Base-by-base conservation (phyloP, 2,888 invertebrate species). In the Tetragonula carbonaria region DNA sequence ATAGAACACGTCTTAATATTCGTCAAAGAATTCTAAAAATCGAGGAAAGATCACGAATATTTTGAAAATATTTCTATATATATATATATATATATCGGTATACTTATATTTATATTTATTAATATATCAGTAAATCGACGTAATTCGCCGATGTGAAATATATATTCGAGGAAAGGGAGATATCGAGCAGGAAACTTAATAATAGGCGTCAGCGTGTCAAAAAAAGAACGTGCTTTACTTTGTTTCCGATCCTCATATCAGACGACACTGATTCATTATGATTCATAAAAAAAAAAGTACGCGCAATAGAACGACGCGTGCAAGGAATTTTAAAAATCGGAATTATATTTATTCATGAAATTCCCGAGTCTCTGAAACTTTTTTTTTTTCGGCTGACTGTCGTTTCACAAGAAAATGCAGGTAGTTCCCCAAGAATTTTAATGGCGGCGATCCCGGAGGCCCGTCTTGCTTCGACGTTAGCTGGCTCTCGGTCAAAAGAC, bases 381-480 rank as follows among this genome's bases (percentile, higher is more conserved):
- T 80, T 71, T 78, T 45, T 74, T 80, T 71, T 72, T n/a, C 51
- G 21, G 2, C 23, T 21, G 28, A 14, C 55, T 21, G 6, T 4
- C 33, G 28, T 79, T 79, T 68, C 72, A n/a, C n/a, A 65, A 73
- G 67, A 83, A 82, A 68, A 45, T 51, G 53, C 84, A 73, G 84
- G 84, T 84, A 84, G 84, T 68, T 55, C 51, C 21, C 5, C 63
- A 55, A 33, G 84, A 84, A 84, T 83, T 63, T 84, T 83, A 73
- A 83, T 83, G 83, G 50, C 18, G 16, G 59, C 66, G 75, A 75
- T 78, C 57, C 45, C 57, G 3, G 4, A 11, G 71, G 63, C 51
- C 3, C 79, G 66, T 74, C 21, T 80, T 74, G 16, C 23, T 53
- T 28, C 51, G 21, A 68, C 4, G 18, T 50, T 45, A 45, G 51